These are phyloP conservation scores for Anarsia innoxiella DNA, from an alignment of 2,888 invertebrate species.

Conservation along the genomic window DNA sequence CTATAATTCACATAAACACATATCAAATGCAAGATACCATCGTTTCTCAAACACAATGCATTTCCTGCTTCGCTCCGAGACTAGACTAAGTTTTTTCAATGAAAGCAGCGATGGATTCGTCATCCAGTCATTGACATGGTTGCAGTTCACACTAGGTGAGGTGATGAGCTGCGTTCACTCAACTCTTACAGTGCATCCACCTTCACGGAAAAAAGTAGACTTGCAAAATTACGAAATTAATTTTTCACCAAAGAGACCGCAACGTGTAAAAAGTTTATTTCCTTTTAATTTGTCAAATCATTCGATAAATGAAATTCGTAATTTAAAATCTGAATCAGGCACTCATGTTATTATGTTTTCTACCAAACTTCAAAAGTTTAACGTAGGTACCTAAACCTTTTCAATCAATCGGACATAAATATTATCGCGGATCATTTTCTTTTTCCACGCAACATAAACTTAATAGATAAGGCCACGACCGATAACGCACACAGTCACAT, in stretches of 20 bases:
- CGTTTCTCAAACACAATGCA: conserved; percentile 7
- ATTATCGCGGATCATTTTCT: too few species aligned
- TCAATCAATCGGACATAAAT: too few species aligned
- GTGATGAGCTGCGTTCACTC: conserved; percentile 61
- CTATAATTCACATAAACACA: too few species aligned
- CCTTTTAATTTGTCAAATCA: too few species aligned
- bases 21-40: too few species aligned
- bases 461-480: conserved; percentile 20
- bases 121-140: conserved; percentile 69
- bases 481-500: conserved; percentile 43
- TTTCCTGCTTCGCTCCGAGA: conserved; percentile 14
- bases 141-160: conserved; percentile 62
- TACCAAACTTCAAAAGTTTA: too few species aligned
- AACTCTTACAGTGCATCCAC: conserved; percentile 59
- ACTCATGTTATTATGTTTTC: too few species aligned
- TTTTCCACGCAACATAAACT: too few species aligned
- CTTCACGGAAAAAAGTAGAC: conserved; percentile 36
- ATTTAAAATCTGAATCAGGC: conserved; percentile 12
- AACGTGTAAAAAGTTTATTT: too few species aligned
- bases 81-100: too few species aligned
- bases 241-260: too few species aligned
- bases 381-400: too few species aligned
- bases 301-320: conserved; percentile 8
- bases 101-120: conserved; percentile 59
- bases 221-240: conserved; percentile 8